Evolutionary conservation across 2,113 vertebrate species (phyloP), one percentile per base, ranked within the genome.

Genomic region (Loxodonta africana): DNA sequence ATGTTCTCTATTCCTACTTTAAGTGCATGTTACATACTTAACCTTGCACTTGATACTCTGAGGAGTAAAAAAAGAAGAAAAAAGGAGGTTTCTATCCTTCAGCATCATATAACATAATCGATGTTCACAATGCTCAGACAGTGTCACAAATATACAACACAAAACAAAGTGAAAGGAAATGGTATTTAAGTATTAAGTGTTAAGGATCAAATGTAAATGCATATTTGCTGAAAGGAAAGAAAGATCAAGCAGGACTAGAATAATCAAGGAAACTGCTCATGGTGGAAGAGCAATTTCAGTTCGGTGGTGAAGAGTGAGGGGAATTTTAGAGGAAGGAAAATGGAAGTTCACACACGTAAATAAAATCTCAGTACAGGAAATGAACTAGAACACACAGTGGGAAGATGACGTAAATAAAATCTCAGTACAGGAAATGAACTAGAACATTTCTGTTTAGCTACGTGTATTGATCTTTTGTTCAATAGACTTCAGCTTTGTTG

Each of bases 261-360:
- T 78, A 33, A 77, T 44, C 44, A 44, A 60, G 14, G 12, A 63
- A 81, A 37, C 60, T 57, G 21, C 73, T 71, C 17, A n/a, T 20
- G 20, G 11, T 25, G 2, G 60, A n/a, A 78, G 60, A 85, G 28
- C 81, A 63, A 78, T 51, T 14, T 37, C 11, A 73, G 62, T 7
- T 83, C 1, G 12, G 3, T 53, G 15, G 57, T 44, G 28, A 83
- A 41, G 20, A 21, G 2, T 18, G 25, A 74, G n/a, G 81, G 4
- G 57, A 69, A 80, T 76, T 44, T 83, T 9, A 96, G 25, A 11
- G 18, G 3, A 65, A n/a, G 92, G 28, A 94, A 90, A 88, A 88
- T 11, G 20, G 26, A 86, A 83, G 23, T 78, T 3, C 15, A 94
- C 1, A 28, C 2, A 69, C 25, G 28, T 46, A 93, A 73, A 25